Evolutionary conservation across 2,888 invertebrate genomes (phyloP).

Genomic region (Platerodrilus igneus): DNA sequence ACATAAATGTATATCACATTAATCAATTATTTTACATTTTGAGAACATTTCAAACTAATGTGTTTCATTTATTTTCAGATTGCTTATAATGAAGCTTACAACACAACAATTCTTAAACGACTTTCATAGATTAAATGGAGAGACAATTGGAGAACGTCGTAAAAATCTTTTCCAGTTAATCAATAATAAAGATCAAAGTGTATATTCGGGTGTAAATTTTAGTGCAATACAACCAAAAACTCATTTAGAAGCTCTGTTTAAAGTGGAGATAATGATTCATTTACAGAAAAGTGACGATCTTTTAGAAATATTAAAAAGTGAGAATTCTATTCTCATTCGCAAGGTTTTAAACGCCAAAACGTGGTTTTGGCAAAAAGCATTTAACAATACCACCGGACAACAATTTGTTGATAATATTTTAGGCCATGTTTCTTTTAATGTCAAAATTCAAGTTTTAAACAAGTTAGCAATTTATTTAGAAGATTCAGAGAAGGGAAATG

Average conservation of each 20-base stretch:
- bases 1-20: too few relatives aligned
- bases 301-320: conserved; percentile 19
- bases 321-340: conserved; percentile 13
- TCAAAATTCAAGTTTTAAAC: too few relatives aligned
- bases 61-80: too few relatives aligned
- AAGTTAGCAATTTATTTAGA: too few relatives aligned
- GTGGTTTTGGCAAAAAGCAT: conserved; percentile 19
- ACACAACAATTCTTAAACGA: conserved; percentile 9
- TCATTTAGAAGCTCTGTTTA: conserved; percentile 17
- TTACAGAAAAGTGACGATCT: conserved; percentile 14
- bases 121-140: conserved; percentile 11
- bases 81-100: too few relatives aligned
- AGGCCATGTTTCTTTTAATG: too few relatives aligned
- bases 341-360: conserved; percentile 16
- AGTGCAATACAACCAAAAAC: conserved; percentile 11
- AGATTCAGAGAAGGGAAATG: too few relatives aligned
- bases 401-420: too few relatives aligned
- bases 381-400: conserved; percentile 12
- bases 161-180: conserved; percentile 15
- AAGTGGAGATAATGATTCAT: conserved; percentile 16
- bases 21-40: too few relatives aligned
- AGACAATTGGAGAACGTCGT: conserved; percentile 13
- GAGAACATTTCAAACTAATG: too few relatives aligned
- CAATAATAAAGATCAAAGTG: too few relatives aligned
- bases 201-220: too few relatives aligned